These are phyloP conservation scores for Agriotes lineatus DNA, from an alignment of 2,888 invertebrate species.

Conservation along the genomic window DNA sequence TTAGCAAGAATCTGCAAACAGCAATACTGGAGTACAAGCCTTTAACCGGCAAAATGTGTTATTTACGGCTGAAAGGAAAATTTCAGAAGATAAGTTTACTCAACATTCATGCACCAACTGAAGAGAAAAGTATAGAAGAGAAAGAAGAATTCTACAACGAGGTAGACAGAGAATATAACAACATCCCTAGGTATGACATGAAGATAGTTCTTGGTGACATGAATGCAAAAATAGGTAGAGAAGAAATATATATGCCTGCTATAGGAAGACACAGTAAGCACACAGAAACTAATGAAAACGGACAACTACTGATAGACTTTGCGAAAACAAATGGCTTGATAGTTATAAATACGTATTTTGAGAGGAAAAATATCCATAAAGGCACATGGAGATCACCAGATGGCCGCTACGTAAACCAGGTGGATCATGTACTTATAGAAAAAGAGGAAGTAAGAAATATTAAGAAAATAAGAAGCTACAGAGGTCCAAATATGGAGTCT, in stretches of 20 bases:
- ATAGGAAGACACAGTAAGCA: not conserved
- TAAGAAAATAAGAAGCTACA: not conserved
- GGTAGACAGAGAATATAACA: not conserved
- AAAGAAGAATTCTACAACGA: too few species aligned
- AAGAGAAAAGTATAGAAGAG: too few species aligned
- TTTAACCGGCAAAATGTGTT: not conserved
- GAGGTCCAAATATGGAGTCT: too few species aligned
- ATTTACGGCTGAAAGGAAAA: not conserved
- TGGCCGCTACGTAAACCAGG: too few species aligned
- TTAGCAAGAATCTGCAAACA: not conserved
- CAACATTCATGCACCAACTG: not conserved
- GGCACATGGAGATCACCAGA: not conserved
- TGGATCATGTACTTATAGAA: too few species aligned
- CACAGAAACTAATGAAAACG: not conserved
- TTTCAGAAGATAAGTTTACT: not conserved
- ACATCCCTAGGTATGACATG: not conserved
- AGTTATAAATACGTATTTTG: not conserved
- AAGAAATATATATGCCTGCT: not conserved
- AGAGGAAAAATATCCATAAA: too few species aligned
- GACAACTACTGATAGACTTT: not conserved
- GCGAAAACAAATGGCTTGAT: not conserved
- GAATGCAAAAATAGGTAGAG: not conserved
- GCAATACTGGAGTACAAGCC: not conserved
- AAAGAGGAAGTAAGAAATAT: too few species aligned
- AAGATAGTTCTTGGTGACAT: not conserved